Conservation (phyloP, 2,797 vertebrate species). For the Micropoecilia bifurca region DNA sequence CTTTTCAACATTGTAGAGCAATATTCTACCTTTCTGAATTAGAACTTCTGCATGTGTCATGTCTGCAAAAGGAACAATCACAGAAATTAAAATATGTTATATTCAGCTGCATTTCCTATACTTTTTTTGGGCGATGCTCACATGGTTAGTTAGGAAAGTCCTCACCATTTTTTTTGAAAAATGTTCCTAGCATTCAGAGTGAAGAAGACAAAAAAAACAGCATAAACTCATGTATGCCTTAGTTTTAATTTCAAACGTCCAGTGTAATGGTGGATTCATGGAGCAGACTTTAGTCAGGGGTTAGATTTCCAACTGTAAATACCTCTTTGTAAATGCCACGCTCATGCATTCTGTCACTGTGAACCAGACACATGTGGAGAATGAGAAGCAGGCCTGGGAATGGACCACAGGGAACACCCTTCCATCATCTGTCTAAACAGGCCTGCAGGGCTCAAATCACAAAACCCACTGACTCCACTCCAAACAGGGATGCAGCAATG, state of each 20-base stretch:
- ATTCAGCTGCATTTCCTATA: background rate
- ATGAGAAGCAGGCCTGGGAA: constrained; percentile 72
- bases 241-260: constrained; percentile 49
- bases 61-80: background rate
- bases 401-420: constrained; percentile 76
- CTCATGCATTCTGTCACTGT: constrained; percentile 66
- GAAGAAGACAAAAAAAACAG: constrained; percentile 36
- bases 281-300: constrained; percentile 37
- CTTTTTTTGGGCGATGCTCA: background rate
- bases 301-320: constrained; percentile 67
- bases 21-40: background rate
- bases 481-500: constrained; percentile 46
- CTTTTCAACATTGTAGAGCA: background rate
- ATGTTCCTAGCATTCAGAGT: constrained; percentile 25
- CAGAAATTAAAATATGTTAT: background rate
- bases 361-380: constrained; percentile 62
- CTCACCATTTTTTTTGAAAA: background rate
- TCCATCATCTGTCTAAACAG: constrained; percentile 80
- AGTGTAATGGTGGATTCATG: constrained; percentile 34
- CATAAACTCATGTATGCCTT: constrained; percentile 34
- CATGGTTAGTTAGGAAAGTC: background rate
- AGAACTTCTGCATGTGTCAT: background rate
- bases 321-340: constrained; percentile 70
- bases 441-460: constrained; percentile 70
- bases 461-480: constrained; percentile 63